Percentiles rank a stretch among this genome's conserved stretches.
Conservation (phyloP, 2,888 invertebrate genomes). For the Lasioglossum vierecki region DNA sequence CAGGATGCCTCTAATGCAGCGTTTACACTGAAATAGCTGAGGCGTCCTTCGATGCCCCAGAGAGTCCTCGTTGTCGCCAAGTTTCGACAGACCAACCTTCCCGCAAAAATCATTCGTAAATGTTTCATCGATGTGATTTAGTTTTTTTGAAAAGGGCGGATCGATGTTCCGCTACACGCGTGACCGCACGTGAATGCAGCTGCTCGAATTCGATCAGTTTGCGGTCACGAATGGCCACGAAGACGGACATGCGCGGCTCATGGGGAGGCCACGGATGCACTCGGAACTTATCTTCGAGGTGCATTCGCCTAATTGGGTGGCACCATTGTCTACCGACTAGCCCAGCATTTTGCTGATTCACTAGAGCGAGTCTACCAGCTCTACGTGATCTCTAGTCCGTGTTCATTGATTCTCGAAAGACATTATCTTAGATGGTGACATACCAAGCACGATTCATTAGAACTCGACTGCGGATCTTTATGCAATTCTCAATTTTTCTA, state of each 20-base stretch:
- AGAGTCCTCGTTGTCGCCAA: constrained; percentile 57
- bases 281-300: constrained; percentile 43
- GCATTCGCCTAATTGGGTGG: constrained; percentile 27
- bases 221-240: constrained; percentile 27
- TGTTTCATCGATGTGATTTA: not conserved
- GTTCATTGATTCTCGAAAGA: not conserved
- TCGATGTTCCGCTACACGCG: not conserved
- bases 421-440: not conserved
- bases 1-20: constrained; percentile 59
- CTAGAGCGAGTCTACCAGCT: not conserved
- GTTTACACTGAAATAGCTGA: constrained; percentile 66
- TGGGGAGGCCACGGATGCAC: constrained; percentile 16
- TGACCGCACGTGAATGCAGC: constrained; percentile 16
- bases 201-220: constrained; percentile 53
- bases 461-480: no score
- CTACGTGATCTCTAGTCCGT: not conserved
- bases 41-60: constrained; percentile 62
- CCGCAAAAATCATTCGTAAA: not conserved
- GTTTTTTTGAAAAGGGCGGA: not conserved
- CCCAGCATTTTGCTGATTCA: not conserved
- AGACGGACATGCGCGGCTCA: constrained; percentile 44
- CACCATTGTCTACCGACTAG: not conserved
- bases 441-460: not conserved
- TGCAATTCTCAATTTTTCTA: no score
- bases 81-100: constrained; percentile 57